These are phyloP conservation scores for Thysanoteuthis rhombus DNA, from an alignment of 2,888 invertebrate species.

Conservation along the genomic window DNA sequence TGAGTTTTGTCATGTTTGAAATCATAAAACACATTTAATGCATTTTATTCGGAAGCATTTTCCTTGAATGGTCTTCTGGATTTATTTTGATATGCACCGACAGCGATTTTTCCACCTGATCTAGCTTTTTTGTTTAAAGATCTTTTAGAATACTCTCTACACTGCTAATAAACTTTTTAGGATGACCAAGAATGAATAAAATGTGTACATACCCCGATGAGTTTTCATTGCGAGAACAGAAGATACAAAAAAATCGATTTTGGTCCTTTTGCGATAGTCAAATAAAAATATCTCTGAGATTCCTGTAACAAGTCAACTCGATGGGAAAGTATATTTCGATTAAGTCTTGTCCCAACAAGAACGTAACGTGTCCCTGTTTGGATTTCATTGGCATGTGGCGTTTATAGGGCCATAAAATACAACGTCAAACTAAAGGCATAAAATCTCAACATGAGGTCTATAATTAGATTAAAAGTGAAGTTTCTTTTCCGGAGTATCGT, in stretches of 20 bases:
- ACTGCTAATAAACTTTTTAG: background rate
- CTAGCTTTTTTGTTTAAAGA: background rate
- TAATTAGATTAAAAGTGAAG: background rate
- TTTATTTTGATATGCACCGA: background rate
- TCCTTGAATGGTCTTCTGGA: too few relatives aligned
- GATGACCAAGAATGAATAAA: background rate
- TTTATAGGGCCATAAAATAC: background rate
- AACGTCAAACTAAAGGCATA: background rate
- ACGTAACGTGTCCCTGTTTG: background rate
- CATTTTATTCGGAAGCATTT: too few relatives aligned
- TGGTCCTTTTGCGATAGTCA: background rate
- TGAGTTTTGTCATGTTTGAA: too few relatives aligned
- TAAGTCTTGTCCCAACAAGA: background rate
- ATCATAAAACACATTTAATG: too few relatives aligned
- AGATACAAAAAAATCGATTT: background rate
- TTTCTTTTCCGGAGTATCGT: background rate
- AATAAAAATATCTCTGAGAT: background rate
- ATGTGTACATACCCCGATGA: background rate
- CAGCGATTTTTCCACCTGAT: background rate
- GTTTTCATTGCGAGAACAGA: background rate
- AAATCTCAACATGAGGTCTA: background rate
- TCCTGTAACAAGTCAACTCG: background rate
- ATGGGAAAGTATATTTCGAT: background rate
- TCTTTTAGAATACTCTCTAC: background rate
- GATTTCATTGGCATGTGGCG: background rate